Conservation (phyloP, 2,113 vertebrate genomes). For the Hyla sarda region DNA sequence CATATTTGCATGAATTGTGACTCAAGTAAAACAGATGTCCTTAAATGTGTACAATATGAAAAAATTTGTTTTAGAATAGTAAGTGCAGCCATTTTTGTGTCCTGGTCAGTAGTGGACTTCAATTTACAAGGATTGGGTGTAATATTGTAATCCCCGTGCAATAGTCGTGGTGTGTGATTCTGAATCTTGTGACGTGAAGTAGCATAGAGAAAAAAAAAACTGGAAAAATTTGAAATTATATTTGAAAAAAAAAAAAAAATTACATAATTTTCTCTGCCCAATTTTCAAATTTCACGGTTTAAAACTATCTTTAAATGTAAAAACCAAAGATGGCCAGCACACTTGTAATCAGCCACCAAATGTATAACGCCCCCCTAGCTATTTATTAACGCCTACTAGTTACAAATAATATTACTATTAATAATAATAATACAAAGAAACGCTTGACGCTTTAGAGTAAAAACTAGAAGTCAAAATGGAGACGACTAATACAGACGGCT, state of each 20-base stretch:
- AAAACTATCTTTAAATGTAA: constrained; percentile 74
- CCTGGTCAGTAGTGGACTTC: constrained; percentile 85
- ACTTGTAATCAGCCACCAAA: constrained; percentile 85
- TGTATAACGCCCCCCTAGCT: constrained; percentile 74
- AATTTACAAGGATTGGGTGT: constrained; percentile 89
- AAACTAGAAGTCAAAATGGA: constrained; percentile 89
- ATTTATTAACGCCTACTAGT: constrained; percentile 68
- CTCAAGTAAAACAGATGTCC: constrained; percentile 86
- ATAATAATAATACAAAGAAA: constrained; percentile 50
- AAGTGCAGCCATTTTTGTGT: constrained; percentile 86
- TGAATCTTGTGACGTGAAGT: constrained; percentile 84
- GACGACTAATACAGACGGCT: constrained; percentile 78
- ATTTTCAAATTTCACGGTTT: constrained; percentile 71
- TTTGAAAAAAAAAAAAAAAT: constrained; percentile 32
- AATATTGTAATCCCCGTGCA: constrained; percentile 92
- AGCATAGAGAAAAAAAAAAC: constrained; percentile 79
- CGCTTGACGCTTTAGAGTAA: constrained; percentile 71
- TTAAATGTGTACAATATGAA: constrained; percentile 88
- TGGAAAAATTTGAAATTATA: constrained; percentile 65
- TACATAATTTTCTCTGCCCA: background rate
- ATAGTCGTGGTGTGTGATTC: constrained; percentile 91
- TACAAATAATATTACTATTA: constrained; percentile 42
- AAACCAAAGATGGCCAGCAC: constrained; percentile 88
- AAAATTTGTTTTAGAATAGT: constrained; percentile 91
- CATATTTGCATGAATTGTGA: constrained; percentile 96